phyloP scores from a whole-genome alignment of 2,888 invertebrate genomes.

The Choristoneura rosaceana region DNA sequence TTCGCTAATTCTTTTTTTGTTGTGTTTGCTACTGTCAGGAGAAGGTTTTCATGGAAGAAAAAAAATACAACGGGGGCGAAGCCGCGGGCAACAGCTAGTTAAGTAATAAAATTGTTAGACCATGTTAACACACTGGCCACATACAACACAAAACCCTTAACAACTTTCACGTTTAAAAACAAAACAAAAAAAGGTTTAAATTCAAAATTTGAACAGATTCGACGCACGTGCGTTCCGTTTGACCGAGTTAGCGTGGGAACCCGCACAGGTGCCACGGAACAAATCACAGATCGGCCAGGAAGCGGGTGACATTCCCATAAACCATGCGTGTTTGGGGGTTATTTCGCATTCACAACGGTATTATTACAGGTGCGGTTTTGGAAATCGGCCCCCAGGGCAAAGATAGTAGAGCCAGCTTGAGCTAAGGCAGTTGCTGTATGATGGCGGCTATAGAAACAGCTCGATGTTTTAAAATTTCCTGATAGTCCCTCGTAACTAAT shows the following conservation, averaged over 20 bases:
- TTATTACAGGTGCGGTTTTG: background rate
- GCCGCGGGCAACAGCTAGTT: too few relatives aligned
- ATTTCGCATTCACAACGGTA: background rate
- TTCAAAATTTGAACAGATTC: constrained; percentile 35
- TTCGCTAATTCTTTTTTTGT: too few relatives aligned
- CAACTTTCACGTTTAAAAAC: background rate
- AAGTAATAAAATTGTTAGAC: too few relatives aligned
- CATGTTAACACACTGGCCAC: background rate
- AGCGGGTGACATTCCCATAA: constrained; percentile 33
- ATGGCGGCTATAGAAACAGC: too few relatives aligned
- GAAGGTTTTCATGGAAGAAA: too few relatives aligned
- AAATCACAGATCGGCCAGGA: constrained; percentile 37
- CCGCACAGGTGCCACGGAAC: constrained; percentile 30
- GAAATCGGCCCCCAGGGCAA: too few relatives aligned
- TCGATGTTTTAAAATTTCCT: too few relatives aligned
- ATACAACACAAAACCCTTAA: background rate
- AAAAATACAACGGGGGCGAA: too few relatives aligned
- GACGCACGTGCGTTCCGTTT: constrained; percentile 36
- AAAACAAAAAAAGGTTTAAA: constrained; percentile 15
- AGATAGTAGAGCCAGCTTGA: too few relatives aligned
- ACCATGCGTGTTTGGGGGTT: constrained; percentile 27
- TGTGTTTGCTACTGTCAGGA: too few relatives aligned
- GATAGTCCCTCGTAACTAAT: too few relatives aligned
- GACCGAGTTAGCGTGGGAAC: constrained; percentile 35
- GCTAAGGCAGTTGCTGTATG: too few relatives aligned